Evolutionary conservation across 2,797 vertebrate species (phyloP), one percentile per base, ranked within the genome.

Genomic region (Fundulus diaphanus): DNA sequence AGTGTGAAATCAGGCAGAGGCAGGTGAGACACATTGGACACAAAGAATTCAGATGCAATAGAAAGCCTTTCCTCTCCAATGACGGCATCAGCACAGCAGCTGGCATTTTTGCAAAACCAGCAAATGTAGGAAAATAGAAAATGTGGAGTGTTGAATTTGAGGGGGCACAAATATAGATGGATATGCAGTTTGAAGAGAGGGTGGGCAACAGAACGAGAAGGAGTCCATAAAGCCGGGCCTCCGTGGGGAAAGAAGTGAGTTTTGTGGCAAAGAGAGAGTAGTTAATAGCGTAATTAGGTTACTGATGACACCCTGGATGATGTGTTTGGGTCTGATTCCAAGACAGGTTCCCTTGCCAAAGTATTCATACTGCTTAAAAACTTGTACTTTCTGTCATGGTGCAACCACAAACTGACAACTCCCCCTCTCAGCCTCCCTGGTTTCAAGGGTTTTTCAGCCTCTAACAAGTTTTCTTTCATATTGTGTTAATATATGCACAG

Each of bases 241-340:
- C 52, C 75, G 67, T 27, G 57, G 68, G 40, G 33, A 66, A 73
- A 76, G 79, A 83, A 80, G 87, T 74, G 74, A 85, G 68, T 56
- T 59, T 57, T 82, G 82, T 82, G 82, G 77, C 73, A 33, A 87
- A 87, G 73, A 87, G 85, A 84, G 90, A 92, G 86, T 88, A 81
- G 90, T 93, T 90, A 90, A 93, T 81, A 86, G 82, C 90, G 90
- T 92, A 93, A 93, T 93, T 90, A 93, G 90, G 91, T 91, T 93
- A 89, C 90, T 91, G 92, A 92, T 92, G 88, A 89, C 89, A 88
- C 86, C 90, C 85, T 82, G 84, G 85, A 91, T 92, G 89, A 92
- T 90, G 89, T 86, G 87, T 84, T 92, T 89, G 92, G 92, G 92
- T 87, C 5, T 76, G 35, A 79, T 87, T 92, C 91, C 88, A 92